These are phyloP conservation scores for Chloebia gouldiae DNA, from an alignment of 2,113 vertebrate species.

Conservation along the genomic window DNA sequence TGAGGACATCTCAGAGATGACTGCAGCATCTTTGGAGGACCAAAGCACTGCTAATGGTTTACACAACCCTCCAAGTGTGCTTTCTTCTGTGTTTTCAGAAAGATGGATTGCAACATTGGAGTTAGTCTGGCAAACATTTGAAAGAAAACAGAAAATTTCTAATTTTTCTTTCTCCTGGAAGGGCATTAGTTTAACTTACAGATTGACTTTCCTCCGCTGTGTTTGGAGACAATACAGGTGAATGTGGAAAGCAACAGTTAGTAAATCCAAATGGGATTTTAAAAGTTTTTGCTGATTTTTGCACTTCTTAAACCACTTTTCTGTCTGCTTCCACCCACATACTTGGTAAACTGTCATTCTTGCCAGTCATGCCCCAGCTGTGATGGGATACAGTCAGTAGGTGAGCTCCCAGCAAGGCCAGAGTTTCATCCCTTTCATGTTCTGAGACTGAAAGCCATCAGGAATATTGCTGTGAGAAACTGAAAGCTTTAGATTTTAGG, in stretches of 20 bases:
- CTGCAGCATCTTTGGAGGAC: background rate
- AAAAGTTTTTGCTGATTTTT: background rate
- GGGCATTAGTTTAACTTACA: background rate
- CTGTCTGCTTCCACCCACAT: background rate
- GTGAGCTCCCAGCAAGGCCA: background rate
- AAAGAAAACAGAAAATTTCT: background rate
- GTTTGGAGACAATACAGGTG: background rate
- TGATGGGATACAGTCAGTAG: background rate
- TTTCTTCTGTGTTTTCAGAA: background rate
- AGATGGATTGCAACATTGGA: background rate
- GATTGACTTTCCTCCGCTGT: background rate
- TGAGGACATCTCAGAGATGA: background rate
- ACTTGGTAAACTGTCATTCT: background rate
- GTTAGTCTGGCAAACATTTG: background rate
- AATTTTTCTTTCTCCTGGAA: background rate
- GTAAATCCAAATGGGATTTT: background rate
- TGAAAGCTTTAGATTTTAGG: background rate
- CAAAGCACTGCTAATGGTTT: background rate
- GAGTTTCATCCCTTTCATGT: background rate
- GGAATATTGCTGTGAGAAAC: background rate
- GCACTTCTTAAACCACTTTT: background rate
- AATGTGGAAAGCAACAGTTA: background rate
- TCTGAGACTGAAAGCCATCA: background rate
- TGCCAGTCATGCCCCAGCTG: background rate
- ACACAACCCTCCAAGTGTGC: background rate